These are phyloP conservation scores for Trichogramma pretiosum DNA, from an alignment of 1,140 invertebrate species.

Conservation along the genomic window DNA sequence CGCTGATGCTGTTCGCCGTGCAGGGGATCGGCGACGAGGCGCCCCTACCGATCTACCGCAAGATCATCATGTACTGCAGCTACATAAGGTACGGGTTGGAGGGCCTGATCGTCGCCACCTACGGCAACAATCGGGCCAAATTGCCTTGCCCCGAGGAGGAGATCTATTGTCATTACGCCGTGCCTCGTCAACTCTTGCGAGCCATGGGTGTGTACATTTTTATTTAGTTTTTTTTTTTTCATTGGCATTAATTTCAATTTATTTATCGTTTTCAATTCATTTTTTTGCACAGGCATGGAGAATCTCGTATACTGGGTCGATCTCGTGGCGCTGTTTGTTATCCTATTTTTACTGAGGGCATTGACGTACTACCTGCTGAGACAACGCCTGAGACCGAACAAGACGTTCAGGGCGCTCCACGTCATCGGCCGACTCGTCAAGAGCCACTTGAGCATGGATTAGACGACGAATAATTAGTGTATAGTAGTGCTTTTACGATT, in stretches of 20 bases:
- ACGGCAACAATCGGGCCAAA: slow-evolving; percentile 61
- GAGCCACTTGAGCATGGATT: slow-evolving; percentile 45
- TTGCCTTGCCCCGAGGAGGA: slow-evolving; percentile 55
- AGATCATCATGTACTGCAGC: slow-evolving; percentile 72
- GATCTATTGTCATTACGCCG: slow-evolving; percentile 59
- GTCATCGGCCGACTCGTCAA: slow-evolving; percentile 54
- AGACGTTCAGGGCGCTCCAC: slow-evolving; percentile 54
- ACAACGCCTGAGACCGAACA: slow-evolving; percentile 57
- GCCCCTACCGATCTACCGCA: slow-evolving; percentile 56
- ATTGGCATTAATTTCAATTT: too few species aligned
- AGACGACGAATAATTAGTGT: slow-evolving; percentile 1
- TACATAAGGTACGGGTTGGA: slow-evolving; percentile 75
- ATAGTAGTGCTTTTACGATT: too few species aligned
- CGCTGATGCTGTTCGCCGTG: slow-evolving; percentile 65
- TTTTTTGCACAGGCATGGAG: slow-evolving; percentile 47
- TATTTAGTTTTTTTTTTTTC: neutral
- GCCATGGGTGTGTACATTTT: slow-evolving; percentile 43
- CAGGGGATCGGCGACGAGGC: slow-evolving; percentile 62
- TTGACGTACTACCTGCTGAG: slow-evolving; percentile 56
- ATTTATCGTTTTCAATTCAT: neutral
- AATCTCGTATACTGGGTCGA: slow-evolving; percentile 54
- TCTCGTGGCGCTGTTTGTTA: slow-evolving; percentile 47
- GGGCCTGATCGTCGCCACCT: slow-evolving; percentile 67
- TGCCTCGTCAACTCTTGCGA: slow-evolving; percentile 51
- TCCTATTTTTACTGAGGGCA: slow-evolving; percentile 51